Conservation (phyloP, 2,888 invertebrate species). For the Calliphora vomitoria region DNA sequence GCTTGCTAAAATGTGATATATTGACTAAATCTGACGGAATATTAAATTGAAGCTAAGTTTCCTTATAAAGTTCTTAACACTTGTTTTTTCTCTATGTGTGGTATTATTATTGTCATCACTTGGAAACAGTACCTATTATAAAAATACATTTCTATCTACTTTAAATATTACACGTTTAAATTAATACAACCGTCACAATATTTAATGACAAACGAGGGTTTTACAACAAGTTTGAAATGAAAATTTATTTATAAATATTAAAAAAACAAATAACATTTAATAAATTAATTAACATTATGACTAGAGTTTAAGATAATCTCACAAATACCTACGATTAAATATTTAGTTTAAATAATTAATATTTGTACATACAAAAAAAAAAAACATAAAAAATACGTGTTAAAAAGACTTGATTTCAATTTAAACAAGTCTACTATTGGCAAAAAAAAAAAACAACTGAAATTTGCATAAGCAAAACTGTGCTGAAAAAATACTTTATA, state of each 20-base stretch:
- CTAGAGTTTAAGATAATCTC: slow-evolving; percentile 49
- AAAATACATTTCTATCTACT: not conserved
- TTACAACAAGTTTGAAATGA: slow-evolving; percentile 18
- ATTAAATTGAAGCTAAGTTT: too few species aligned
- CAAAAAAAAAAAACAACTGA: not conserved
- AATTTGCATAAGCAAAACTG: not conserved
- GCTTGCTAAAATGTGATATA: too few species aligned
- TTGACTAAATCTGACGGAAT: too few species aligned
- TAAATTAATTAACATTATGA: slow-evolving; percentile 56
- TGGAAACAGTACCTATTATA: too few species aligned
- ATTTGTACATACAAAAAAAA: not conserved
- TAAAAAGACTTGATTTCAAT: slow-evolving; percentile 27
- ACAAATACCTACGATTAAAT: not conserved
- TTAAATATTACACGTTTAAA: not conserved
- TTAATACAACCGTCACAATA: not conserved
- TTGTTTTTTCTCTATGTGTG: too few species aligned
- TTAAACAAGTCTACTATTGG: not conserved
- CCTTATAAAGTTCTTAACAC: too few species aligned
- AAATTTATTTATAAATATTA: slow-evolving; percentile 30
- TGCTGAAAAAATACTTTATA: not conserved
- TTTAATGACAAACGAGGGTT: not conserved
- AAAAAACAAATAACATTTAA: slow-evolving; percentile 23
- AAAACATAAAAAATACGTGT: slow-evolving; percentile 1
- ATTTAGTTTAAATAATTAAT: slow-evolving; percentile 33
- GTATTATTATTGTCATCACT: too few species aligned